phyloP scores from a whole-genome alignment of 2,888 invertebrate genomes.

The Lasioglossum oenotherae region DNA sequence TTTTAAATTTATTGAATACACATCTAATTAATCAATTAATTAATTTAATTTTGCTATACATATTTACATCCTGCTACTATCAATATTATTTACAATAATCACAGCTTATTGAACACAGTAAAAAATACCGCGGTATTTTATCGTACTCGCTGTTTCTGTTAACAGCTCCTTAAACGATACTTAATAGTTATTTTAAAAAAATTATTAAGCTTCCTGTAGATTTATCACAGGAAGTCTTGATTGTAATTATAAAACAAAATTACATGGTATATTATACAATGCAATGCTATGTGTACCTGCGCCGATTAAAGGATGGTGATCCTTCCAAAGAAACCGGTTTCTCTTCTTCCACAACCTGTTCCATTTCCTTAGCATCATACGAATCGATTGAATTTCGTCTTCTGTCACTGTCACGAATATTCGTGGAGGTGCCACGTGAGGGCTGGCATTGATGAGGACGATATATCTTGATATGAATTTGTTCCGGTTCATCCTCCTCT shows the following conservation, averaged over 20 bases:
- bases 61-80: background rate
- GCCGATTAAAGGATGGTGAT: conserved; percentile 5
- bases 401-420: background rate
- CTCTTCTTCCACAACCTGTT: background rate
- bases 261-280: background rate
- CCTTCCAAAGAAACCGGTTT: conserved; percentile 6
- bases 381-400: conserved; percentile 10
- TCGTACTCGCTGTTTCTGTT: too few relatives aligned
- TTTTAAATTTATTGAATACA: background rate
- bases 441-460: background rate
- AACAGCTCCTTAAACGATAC: too few relatives aligned
- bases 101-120: too few relatives aligned
- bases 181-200: too few relatives aligned
- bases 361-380: conserved; percentile 3
- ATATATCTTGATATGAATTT: conserved; percentile 29
- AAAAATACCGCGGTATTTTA: too few relatives aligned
- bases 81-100: background rate
- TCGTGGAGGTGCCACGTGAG: background rate
- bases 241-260: background rate
- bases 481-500: background rate
- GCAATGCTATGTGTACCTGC: background rate
- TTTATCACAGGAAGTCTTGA: too few relatives aligned
- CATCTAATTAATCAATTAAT: too few relatives aligned
- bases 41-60: too few relatives aligned
- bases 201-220: too few relatives aligned